phyloP scores from a whole-genome alignment of 2,797 vertebrate genomes.

The Anniella stebbinsi region DNA sequence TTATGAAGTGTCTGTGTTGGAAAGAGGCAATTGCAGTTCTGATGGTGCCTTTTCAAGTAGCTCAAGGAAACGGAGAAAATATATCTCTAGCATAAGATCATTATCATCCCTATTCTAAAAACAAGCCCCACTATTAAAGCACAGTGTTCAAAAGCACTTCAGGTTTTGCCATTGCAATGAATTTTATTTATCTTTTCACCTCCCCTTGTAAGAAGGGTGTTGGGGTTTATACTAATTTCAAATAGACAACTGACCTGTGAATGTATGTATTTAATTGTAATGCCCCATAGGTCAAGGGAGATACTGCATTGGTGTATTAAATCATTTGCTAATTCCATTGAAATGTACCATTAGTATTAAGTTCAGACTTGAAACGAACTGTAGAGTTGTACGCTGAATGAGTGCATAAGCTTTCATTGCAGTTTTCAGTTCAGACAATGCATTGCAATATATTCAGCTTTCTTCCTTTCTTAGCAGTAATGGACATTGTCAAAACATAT shows the following conservation, averaged over 20 bases:
- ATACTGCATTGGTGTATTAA: neutral
- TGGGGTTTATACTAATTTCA: neutral
- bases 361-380: neutral
- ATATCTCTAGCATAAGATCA: neutral
- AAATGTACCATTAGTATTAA: neutral
- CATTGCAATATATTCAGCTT: neutral
- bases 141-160: neutral
- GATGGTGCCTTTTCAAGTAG: neutral
- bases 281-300: neutral
- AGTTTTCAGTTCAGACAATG: too few relatives aligned
- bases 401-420: neutral
- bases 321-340: neutral
- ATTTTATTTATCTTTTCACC: neutral
- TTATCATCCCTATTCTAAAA: neutral
- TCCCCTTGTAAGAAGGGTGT: neutral
- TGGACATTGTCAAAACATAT: neutral
- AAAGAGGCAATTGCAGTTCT: neutral
- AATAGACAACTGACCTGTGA: neutral
- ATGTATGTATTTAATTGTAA: neutral
- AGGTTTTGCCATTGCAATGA: neutral
- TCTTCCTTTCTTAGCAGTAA: neutral
- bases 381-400: neutral
- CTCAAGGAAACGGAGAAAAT: neutral
- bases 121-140: neutral
- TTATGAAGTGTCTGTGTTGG: neutral